Percentiles rank a stretch among this genome's conserved stretches.
Evolutionary conservation across 2,113 vertebrate genomes (phyloP).

Genomic region (Pedionomus torquatus): DNA sequence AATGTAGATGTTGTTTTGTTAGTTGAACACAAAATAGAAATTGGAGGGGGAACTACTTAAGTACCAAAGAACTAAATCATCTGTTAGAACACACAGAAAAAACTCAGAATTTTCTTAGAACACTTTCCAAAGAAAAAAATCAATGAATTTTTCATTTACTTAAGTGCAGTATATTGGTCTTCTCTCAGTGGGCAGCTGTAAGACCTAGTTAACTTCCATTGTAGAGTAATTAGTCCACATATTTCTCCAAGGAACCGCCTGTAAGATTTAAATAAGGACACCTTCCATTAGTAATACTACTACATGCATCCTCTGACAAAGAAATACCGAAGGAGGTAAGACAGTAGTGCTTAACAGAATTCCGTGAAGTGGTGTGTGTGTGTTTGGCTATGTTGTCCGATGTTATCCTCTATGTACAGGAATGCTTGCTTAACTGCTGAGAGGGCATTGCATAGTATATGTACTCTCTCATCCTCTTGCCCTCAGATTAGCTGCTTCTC

Average conservation of each 20-base stretch:
- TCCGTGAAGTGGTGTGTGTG: neutral
- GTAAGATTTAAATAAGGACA: neutral
- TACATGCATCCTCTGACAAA: neutral
- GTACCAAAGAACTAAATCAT: neutral
- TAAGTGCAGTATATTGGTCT: neutral
- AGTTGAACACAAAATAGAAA: neutral
- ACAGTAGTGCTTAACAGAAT: neutral
- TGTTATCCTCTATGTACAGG: accelerated
- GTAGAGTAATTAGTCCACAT: neutral
- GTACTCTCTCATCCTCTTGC: neutral
- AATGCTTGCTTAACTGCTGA: neutral
- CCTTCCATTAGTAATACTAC: neutral
- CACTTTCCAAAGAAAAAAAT: neutral
- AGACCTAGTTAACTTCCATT: neutral
- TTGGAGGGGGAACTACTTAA: neutral
- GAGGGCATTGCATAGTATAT: neutral
- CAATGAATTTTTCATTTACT: neutral
- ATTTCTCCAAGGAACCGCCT: neutral
- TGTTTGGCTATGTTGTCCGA: neutral
- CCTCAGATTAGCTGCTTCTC: neutral
- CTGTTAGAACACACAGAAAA: neutral
- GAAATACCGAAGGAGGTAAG: neutral
- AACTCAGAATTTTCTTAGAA: neutral
- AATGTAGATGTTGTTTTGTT: neutral
- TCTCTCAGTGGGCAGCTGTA: neutral